Conservation (phyloP, 2,113 vertebrate genomes). For the Empidonax traillii region DNA sequence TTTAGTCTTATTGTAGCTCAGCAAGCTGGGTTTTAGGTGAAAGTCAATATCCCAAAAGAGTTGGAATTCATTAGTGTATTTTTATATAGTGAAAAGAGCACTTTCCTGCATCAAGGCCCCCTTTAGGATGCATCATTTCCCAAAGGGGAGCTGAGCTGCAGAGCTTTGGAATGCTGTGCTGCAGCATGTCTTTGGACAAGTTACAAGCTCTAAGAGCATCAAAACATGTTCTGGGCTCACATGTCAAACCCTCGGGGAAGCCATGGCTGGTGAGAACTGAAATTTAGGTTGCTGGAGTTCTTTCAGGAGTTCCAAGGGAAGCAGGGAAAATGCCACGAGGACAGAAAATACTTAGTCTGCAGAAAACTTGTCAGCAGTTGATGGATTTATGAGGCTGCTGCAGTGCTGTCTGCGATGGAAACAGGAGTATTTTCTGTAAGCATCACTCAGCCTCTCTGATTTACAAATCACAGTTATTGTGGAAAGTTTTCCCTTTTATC, state of each 20-base stretch:
- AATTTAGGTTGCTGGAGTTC: background rate
- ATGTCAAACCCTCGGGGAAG: background rate
- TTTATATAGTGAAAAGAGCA: background rate
- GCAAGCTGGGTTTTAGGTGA: background rate
- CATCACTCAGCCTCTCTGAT: background rate
- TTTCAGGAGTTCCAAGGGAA: background rate
- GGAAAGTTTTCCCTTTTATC: background rate
- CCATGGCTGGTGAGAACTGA: background rate
- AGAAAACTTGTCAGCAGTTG: background rate
- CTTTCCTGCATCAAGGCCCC: background rate
- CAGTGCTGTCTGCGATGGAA: background rate
- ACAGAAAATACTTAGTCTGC: background rate
- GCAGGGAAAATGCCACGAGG: background rate
- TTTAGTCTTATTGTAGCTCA: background rate
- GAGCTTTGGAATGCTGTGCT: background rate
- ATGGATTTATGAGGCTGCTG: background rate
- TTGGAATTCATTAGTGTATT: background rate
- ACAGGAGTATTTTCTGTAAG: background rate
- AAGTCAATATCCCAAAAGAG: background rate
- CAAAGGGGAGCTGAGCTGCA: background rate
- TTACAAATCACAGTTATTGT: background rate
- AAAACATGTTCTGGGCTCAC: background rate
- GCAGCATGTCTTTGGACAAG: background rate
- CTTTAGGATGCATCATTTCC: background rate
- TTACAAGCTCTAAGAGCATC: fast-evolving